These are phyloP conservation scores for Panorpa germanica DNA, from an alignment of 2,888 invertebrate genomes.

Conservation along the genomic window DNA sequence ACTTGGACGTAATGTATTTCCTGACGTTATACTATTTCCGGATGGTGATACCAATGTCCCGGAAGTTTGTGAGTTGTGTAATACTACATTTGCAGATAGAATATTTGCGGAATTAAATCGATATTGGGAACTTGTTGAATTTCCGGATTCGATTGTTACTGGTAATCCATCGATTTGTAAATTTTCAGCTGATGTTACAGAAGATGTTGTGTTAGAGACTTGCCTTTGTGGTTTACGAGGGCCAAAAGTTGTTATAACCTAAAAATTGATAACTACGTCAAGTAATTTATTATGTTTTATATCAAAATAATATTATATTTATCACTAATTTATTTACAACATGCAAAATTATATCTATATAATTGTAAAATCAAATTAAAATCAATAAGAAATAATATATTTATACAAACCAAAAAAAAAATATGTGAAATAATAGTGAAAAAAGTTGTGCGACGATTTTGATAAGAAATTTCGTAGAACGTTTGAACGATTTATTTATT, in stretches of 20 bases:
- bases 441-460: too few relatives aligned
- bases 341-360: conserved; percentile 10
- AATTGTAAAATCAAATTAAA: conserved; percentile 11
- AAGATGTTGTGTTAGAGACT: conserved; percentile 16
- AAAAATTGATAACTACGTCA: conserved; percentile 14
- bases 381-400: conserved; percentile 4
- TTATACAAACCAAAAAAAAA: conserved; percentile 6
- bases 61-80: too few relatives aligned
- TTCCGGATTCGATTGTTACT: conserved; percentile 13
- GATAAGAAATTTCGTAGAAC: too few relatives aligned
- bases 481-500: too few relatives aligned
- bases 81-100: too few relatives aligned
- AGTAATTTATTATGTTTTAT: conserved; percentile 7
- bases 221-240: conserved; percentile 58
- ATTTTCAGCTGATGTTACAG: too few relatives aligned
- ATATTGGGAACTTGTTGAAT: too few relatives aligned
- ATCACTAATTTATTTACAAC: conserved; percentile 11
- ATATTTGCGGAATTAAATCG: too few relatives aligned
- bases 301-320: conserved; percentile 4
- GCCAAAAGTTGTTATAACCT: conserved; percentile 63
- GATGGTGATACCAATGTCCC: conserved; percentile 12
- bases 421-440: conserved; percentile 8
- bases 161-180: conserved; percentile 3
- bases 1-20: conserved; percentile 21
- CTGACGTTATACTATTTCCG: conserved; percentile 17